phyloP scores from a whole-genome alignment of 1,140 invertebrate genomes.

The Camponotus floridanus region DNA sequence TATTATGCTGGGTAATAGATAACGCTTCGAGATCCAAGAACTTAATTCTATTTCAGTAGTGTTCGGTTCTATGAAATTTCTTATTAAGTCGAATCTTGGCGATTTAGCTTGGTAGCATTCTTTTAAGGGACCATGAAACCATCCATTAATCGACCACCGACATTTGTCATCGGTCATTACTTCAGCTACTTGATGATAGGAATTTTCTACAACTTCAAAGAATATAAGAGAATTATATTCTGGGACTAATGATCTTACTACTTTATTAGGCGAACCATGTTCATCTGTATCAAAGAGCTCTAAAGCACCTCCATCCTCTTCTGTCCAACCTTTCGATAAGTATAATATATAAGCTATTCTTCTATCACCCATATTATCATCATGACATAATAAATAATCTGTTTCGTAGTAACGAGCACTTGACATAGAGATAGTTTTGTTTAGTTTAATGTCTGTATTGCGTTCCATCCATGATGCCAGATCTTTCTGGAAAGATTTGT shows the following conservation, averaged over 20 bases:
- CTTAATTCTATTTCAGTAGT: constrained; percentile 78
- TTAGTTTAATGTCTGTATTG: constrained; percentile 88
- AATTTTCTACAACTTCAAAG: constrained; percentile 88
- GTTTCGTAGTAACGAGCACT: constrained; percentile 90
- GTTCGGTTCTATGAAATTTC: constrained; percentile 70
- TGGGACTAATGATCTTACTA: constrained; percentile 87
- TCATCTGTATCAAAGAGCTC: constrained; percentile 88
- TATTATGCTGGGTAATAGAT: constrained; percentile 84
- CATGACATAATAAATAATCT: constrained; percentile 91
- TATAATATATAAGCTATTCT: constrained; percentile 92
- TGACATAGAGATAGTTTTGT: constrained; percentile 89
- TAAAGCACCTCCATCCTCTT: constrained; percentile 89
- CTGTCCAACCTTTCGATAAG: constrained; percentile 87
- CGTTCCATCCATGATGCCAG: constrained; percentile 88
- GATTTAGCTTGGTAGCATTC: constrained; percentile 13
- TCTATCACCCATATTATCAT: constrained; percentile 90
- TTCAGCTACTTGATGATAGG: constrained; percentile 89
- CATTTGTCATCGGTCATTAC: constrained; percentile 88
- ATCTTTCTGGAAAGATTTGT: constrained; percentile 87
- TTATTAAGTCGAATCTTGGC: constrained; percentile 54
- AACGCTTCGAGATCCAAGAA: constrained; percentile 85
- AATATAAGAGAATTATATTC: constrained; percentile 91
- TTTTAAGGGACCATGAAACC: constrained; percentile 89
- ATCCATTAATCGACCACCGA: constrained; percentile 91
- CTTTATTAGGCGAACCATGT: constrained; percentile 86